Conservation (phyloP, 2,888 invertebrate genomes). For the Nebria brevicollis region DNA sequence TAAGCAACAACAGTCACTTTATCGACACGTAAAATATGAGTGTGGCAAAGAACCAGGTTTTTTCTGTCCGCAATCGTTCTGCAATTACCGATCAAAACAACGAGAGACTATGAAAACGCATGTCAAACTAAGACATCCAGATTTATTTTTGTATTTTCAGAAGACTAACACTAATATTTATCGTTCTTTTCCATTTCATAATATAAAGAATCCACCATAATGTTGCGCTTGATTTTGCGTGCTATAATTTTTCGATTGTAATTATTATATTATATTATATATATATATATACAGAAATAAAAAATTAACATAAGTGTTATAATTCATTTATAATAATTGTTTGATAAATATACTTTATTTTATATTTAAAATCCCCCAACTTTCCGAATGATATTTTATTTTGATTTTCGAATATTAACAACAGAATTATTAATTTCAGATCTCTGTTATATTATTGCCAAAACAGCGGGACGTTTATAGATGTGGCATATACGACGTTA, state of each 20-base stretch:
- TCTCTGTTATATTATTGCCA: slow-evolving; percentile 2
- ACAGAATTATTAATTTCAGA: background rate
- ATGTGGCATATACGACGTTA: slow-evolving; percentile 29
- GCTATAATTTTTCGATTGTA: background rate
- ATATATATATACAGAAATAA: background rate
- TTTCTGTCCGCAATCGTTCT: slow-evolving; percentile 53
- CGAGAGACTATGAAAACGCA: slow-evolving; percentile 40
- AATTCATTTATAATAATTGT: background rate
- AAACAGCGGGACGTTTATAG: slow-evolving; percentile 8
- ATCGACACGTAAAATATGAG: slow-evolving; percentile 57
- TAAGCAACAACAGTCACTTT: slow-evolving; percentile 39
- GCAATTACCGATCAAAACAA: slow-evolving; percentile 39
- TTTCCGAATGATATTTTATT: no score
- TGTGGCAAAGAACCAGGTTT: slow-evolving; percentile 61
- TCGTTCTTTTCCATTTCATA: slow-evolving; percentile 22
- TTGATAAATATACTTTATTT: background rate
- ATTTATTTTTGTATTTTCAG: slow-evolving; percentile 30
- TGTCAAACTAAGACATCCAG: slow-evolving; percentile 33
- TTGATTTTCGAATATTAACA: background rate
- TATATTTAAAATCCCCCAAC: no score
- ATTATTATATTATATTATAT: background rate
- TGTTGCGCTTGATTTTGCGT: background rate
- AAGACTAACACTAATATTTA: slow-evolving; percentile 25
- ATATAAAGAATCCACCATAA: background rate
- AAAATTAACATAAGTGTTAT: background rate